Evolutionary conservation across 2,113 vertebrate species (phyloP), one percentile per base, ranked within the genome.

Genomic region (Shinisaurus crocodilurus): DNA sequence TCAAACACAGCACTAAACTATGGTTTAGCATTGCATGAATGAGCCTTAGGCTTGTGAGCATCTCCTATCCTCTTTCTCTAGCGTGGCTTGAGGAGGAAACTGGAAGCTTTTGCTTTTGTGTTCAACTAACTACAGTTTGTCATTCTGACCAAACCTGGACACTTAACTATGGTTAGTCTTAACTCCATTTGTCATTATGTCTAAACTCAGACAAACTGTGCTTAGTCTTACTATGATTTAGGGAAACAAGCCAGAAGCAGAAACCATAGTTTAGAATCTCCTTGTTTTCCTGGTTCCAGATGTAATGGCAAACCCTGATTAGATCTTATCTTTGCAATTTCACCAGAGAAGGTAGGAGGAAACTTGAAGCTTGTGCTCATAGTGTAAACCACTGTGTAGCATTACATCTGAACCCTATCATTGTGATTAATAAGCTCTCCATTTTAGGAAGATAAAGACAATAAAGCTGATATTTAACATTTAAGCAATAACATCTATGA

Each of bases 401-500:
- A 70, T 70, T n/a, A 70, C 32, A 32, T 32, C 32, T 74, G n/a
- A 74, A n/a, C 15, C 72, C 34, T 20, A 18, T n/a, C 43, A 79
- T 48, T 48, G 25, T 48, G 43, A 29, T 13, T 25, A 27, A 10
- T 10, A 45, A 48, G 20, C 4, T 3, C 43, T 79, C 43, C 23
- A 12, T 0, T 0, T 86, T n/a, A 48, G 18, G 86, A 89, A 93
- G 25, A 0, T 1, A 3, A 0, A 80, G 75, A 91, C 40, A 75
- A 29, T 74, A 84, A 91, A 91, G 85, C 65, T 20, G 87, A 90
- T 89, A 1, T 25, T 85, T 65, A 23, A 70, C 54, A 63, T 23
- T 2, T 92, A 20, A 75, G 70, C 50, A 82, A 74, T 86, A 86
- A 60, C n/a, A 82, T 43, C 77, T 84, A 88, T 82, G 45, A 85